phyloP scores from a whole-genome alignment of 1,140 invertebrate genomes.

The Sitobion miscanthi region DNA sequence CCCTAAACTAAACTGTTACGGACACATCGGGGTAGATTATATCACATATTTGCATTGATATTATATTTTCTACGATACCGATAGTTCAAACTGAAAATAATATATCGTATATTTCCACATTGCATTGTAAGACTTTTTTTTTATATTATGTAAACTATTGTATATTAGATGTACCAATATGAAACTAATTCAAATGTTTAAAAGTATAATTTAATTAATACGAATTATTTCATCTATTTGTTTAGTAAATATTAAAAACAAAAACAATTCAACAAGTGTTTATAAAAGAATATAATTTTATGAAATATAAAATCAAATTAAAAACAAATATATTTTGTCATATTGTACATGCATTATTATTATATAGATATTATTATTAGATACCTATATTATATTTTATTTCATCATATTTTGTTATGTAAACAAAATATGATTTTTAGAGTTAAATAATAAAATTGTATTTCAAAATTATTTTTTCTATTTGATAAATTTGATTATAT shows the following conservation, averaged over 20 bases:
- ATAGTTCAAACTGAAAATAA: not conserved
- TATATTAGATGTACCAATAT: not conserved
- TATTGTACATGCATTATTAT: not conserved
- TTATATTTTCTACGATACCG: not conserved
- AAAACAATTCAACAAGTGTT: not conserved
- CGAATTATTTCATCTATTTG: not conserved
- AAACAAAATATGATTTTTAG: not conserved
- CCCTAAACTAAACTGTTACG: conserved; percentile 4
- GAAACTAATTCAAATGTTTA: not conserved
- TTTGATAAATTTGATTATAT: not conserved
- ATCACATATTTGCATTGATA: not conserved
- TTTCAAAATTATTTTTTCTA: not conserved
- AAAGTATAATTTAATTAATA: not conserved
- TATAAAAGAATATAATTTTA: too few relatives aligned
- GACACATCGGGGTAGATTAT: not conserved
- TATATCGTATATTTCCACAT: not conserved
- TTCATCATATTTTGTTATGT: not conserved
- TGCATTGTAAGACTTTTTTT: not conserved
- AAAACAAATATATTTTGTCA: not conserved
- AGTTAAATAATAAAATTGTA: not conserved
- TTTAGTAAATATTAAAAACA: not conserved
- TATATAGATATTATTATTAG: too few relatives aligned
- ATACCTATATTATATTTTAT: too few relatives aligned
- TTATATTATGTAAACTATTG: not conserved
- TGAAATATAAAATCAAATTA: too few relatives aligned